Conservation (phyloP, 2,797 vertebrate species). For the Anas bahamensis region DNA sequence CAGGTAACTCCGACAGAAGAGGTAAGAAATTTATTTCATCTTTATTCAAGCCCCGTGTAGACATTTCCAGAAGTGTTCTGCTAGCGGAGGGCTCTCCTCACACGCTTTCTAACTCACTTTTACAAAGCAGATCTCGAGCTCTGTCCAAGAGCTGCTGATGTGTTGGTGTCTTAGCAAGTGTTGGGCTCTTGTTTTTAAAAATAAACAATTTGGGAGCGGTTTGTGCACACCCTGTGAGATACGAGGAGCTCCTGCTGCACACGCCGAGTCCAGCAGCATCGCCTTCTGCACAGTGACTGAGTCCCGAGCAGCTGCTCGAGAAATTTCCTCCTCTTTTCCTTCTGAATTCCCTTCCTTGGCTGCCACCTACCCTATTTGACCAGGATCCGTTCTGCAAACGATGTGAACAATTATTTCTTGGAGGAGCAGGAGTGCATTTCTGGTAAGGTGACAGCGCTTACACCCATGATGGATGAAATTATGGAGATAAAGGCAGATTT, state of each 20-base stretch:
- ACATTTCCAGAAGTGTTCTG: neutral
- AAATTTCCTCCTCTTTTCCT: neutral
- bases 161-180: neutral
- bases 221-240: neutral
- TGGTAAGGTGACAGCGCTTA: neutral
- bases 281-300: neutral
- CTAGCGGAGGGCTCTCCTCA: neutral
- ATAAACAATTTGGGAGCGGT: neutral
- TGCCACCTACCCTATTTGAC: neutral
- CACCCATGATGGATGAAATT: neutral
- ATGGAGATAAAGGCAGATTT: neutral
- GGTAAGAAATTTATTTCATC: slow-evolving; percentile 52
- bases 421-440: slow-evolving; percentile 7
- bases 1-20: slow-evolving; percentile 82
- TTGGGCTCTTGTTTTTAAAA: neutral
- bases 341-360: neutral
- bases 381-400: neutral
- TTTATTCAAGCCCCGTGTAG: neutral
- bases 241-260: neutral
- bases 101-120: neutral
- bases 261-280: neutral
- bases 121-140: neutral
- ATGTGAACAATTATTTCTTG: neutral
- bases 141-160: neutral
- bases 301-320: neutral